These are phyloP conservation scores for Hyposoter dolosus DNA, from an alignment of 2,888 invertebrate genomes.

Conservation along the genomic window DNA sequence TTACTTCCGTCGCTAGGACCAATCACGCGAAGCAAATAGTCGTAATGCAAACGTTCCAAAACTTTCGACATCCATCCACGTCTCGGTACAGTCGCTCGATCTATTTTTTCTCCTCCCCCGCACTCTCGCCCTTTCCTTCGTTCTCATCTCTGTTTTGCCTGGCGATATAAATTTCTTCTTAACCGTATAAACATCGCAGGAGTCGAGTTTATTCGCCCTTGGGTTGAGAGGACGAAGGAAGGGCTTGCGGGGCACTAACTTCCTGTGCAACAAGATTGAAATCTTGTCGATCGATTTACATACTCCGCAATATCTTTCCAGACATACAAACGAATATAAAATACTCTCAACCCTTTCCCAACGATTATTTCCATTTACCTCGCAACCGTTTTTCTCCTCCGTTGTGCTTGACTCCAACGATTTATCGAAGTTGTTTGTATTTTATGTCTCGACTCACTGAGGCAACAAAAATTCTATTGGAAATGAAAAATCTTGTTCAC, in stretches of 20 bases:
- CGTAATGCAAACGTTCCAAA: slow-evolving; percentile 76
- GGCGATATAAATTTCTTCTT: slow-evolving; percentile 70
- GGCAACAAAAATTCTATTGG: slow-evolving; percentile 17
- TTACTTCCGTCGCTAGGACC: slow-evolving; percentile 78
- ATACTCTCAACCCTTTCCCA: slow-evolving; percentile 3
- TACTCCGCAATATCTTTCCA: slow-evolving; percentile 6
- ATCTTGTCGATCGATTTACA: slow-evolving; percentile 54
- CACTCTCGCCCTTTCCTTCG: slow-evolving; percentile 1
- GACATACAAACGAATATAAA: slow-evolving; percentile 2
- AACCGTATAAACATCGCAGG: slow-evolving; percentile 69
- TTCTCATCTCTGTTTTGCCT: slow-evolving; percentile 33
- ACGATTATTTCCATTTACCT: slow-evolving; percentile 31
- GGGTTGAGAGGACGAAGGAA: slow-evolving; percentile 29
- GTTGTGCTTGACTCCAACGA: slow-evolving; percentile 28
- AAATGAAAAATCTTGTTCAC: slow-evolving; percentile 13
- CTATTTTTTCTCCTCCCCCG: slow-evolving; percentile 25
- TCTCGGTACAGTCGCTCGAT: slow-evolving; percentile 45
- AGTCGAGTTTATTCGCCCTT: slow-evolving; percentile 63
- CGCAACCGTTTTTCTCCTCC: slow-evolving; percentile 41
- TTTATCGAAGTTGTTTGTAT: slow-evolving; percentile 24
- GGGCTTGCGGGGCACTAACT: slow-evolving; percentile 35
- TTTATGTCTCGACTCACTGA: neutral
- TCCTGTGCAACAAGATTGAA: slow-evolving; percentile 58
- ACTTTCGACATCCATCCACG: slow-evolving; percentile 74
- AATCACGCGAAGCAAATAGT: slow-evolving; percentile 79